phyloP scores from a whole-genome alignment of 2,797 vertebrate species.

The Helostoma temminkii region DNA sequence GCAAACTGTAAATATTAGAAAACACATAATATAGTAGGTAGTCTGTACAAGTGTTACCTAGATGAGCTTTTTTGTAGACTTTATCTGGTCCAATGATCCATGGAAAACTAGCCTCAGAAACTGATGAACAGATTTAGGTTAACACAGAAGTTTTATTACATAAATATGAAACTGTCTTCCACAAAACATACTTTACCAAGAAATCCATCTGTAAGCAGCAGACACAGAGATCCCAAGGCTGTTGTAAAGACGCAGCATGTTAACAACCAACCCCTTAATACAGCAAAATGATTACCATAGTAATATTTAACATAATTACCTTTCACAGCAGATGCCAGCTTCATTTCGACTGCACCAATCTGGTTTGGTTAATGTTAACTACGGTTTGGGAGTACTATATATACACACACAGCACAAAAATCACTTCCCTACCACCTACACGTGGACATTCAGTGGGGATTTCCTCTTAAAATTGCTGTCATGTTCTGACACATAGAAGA shows the following conservation, averaged over 20 bases:
- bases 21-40: neutral
- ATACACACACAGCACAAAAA: constrained; percentile 6
- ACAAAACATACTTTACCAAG: constrained; percentile 62
- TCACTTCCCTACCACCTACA: constrained; percentile 62
- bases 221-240: constrained; percentile 60
- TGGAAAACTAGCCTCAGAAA: constrained; percentile 51
- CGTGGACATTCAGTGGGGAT: constrained; percentile 13
- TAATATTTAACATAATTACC: constrained; percentile 66
- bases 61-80: constrained; percentile 4
- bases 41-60: constrained; percentile 54
- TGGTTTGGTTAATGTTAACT: constrained; percentile 8
- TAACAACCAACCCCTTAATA: neutral
- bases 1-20: neutral
- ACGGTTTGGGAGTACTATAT: constrained; percentile 9
- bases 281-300: neutral
- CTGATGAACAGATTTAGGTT: constrained; percentile 34
- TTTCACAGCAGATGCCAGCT: constrained; percentile 47
- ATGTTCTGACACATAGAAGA: constrained; percentile 2
- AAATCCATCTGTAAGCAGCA: constrained; percentile 54
- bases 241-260: constrained; percentile 33
- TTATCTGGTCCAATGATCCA: constrained; percentile 57
- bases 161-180: neutral
- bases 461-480: constrained; percentile 31
- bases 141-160: neutral
- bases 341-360: constrained; percentile 51